Percentiles rank a stretch among this genome's conserved stretches.
Conservation (phyloP, 2,888 invertebrate genomes). For the Papilio gigon region DNA sequence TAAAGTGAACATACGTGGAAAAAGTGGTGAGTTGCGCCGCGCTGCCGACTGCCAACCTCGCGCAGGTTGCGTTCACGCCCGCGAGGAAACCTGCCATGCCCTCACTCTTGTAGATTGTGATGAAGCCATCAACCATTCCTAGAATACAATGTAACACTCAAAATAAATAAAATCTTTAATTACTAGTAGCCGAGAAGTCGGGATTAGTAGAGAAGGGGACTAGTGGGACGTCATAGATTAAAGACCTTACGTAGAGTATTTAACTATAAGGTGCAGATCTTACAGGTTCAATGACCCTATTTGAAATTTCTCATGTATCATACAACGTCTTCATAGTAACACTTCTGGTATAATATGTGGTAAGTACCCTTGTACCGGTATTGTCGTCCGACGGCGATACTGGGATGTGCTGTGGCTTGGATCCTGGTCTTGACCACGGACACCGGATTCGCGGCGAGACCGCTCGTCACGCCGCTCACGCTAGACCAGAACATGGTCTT, state of each 20-base stretch:
- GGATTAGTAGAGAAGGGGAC: neutral
- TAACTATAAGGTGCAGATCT: no score
- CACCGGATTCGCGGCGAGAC: conserved; percentile 87
- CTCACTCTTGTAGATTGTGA: conserved; percentile 76
- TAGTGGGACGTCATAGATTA: neutral
- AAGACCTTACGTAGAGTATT: neutral
- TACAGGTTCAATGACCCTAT: no score
- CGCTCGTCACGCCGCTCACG: conserved; percentile 86
- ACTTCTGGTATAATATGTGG: neutral
- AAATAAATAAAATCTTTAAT: neutral
- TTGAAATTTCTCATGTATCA: no score
- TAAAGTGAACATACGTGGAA: conserved; percentile 74
- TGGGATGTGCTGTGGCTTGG: conserved; percentile 87
- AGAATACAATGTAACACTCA: conserved; percentile 43
- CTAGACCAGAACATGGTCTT: conserved; percentile 71
- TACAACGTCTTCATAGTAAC: neutral
- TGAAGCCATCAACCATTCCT: conserved; percentile 80
- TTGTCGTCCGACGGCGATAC: conserved; percentile 93
- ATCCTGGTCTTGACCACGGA: conserved; percentile 91
- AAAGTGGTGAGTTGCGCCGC: conserved; percentile 92
- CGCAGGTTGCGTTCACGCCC: conserved; percentile 87
- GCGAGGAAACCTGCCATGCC: conserved; percentile 88
- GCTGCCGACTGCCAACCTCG: conserved; percentile 91
- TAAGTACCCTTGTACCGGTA: conserved; percentile 84
- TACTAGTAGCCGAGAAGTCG: no score